phyloP scores from a whole-genome alignment of 1,140 invertebrate genomes.

The Brachionus rubens region DNA sequence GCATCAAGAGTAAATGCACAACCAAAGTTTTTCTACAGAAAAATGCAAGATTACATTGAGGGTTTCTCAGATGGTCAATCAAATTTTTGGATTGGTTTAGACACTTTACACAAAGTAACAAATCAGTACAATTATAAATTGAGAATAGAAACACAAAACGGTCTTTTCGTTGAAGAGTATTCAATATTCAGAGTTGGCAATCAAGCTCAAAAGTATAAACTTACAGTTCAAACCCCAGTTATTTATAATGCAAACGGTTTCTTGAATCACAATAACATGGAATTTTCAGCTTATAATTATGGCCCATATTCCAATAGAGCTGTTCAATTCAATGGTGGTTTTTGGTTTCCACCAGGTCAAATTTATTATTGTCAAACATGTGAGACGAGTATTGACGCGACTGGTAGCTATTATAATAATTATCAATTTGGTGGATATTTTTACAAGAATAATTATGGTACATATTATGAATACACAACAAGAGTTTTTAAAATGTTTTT shows the following conservation, averaged over 20 bases:
- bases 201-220: not conserved
- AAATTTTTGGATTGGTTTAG: slow-evolving; percentile 37
- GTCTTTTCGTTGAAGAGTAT: not conserved
- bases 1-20: not conserved
- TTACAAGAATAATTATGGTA: too few relatives aligned
- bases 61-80: slow-evolving; percentile 6
- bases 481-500: too few relatives aligned
- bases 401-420: not conserved
- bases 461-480: too few relatives aligned
- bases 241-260: not conserved
- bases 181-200: not conserved
- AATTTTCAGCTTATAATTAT: slow-evolving; percentile 8
- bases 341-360: not conserved
- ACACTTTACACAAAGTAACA: slow-evolving; percentile 5
- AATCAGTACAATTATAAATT: not conserved
- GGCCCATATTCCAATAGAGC: not conserved
- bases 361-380: slow-evolving; percentile 3
- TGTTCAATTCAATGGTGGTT: not conserved
- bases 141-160: not conserved
- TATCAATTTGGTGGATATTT: not conserved
- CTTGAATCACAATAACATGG: not conserved
- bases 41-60: not conserved
- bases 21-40: not conserved
- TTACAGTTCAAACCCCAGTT: not conserved
- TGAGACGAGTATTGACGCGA: not conserved